Conservation (phyloP, 2,113 vertebrate species). For the Melanotaenia duboulayi region DNA sequence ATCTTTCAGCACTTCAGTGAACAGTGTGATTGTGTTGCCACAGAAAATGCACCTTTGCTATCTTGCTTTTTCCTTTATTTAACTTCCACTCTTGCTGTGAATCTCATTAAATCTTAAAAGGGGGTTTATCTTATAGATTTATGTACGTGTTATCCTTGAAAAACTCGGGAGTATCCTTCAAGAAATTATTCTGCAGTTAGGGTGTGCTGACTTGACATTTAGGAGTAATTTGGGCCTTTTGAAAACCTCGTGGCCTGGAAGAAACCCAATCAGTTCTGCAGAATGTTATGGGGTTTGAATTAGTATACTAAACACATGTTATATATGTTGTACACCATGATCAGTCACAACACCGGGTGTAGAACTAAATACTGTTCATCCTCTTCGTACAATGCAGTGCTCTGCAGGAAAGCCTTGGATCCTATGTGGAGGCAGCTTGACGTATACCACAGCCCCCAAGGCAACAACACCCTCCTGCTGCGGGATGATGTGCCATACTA, state of each 20-base stretch:
- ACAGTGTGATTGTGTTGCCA: conserved; percentile 40
- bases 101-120: conserved; percentile 62
- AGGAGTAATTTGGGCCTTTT: conserved; percentile 20
- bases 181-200: conserved; percentile 1
- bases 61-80: conserved; percentile 21
- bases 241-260: not conserved
- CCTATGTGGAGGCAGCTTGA: not conserved
- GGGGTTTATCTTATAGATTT: conserved; percentile 55
- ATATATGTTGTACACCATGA: no score
- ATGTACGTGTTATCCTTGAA: conserved; percentile 44
- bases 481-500: not conserved
- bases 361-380: not conserved
- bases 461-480: not conserved
- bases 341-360: not conserved
- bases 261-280: not conserved
- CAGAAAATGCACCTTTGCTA: conserved; percentile 36
- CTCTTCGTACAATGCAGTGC: not conserved
- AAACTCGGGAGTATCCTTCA: conserved; percentile 43
- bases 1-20: conserved; percentile 52
- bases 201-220: conserved; percentile 7
- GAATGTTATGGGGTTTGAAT: not conserved
- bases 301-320: not conserved
- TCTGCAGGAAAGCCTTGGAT: not conserved
- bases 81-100: conserved; percentile 28
- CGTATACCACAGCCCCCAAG: no score